Percentiles rank a stretch among this genome's conserved stretches.
phyloP scores from a whole-genome alignment of 2,113 vertebrate species.

The Setophaga kirtlandii region DNA sequence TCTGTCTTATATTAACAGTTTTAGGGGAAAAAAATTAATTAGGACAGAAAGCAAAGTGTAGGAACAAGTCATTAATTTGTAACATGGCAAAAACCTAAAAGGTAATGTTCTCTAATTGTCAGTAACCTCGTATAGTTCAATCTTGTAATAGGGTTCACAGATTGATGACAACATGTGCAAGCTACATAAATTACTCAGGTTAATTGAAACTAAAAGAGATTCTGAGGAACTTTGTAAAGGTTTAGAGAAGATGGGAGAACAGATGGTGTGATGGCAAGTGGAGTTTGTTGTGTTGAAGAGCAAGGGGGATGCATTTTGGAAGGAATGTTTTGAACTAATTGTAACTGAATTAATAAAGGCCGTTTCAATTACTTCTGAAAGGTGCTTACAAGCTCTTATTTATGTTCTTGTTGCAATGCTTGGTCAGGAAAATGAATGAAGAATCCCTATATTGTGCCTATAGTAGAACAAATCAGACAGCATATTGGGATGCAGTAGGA shows the following conservation, averaged over 20 bases:
- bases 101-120: not conserved
- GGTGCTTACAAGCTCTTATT: not conserved
- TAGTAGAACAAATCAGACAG: not conserved
- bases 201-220: conserved; percentile 67
- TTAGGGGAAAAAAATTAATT: not conserved
- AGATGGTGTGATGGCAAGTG: conserved; percentile 52
- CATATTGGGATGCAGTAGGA: not conserved
- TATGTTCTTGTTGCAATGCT: not conserved
- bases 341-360: not conserved
- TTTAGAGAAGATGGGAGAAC: conserved; percentile 46
- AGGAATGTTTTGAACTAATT: conserved; percentile 14
- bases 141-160: conserved; percentile 42
- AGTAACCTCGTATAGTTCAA: conserved; percentile 23
- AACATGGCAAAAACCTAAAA: not conserved
- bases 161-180: conserved; percentile 48
- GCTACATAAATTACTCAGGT: conserved; percentile 60
- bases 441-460: not conserved
- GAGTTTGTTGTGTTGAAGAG: not conserved
- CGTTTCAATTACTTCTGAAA: not conserved
- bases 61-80: not conserved
- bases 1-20: not conserved
- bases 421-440: not conserved
- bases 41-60: not conserved
- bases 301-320: conserved; percentile 10
- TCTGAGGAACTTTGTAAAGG: conserved; percentile 34